phyloP scores from a whole-genome alignment of 2,113 vertebrate species.

The Mustelus asterias region DNA sequence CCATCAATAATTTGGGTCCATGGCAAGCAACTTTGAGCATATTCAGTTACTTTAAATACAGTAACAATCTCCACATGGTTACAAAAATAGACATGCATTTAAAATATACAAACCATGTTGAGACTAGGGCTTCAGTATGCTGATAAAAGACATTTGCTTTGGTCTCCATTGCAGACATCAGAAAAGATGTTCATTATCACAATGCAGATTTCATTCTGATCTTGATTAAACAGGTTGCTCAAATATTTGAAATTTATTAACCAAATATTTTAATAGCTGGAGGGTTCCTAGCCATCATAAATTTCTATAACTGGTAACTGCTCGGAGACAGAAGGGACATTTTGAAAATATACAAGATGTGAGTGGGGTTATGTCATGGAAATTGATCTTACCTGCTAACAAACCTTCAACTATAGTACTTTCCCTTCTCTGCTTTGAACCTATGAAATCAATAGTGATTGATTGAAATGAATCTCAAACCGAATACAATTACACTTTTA shows the following conservation, averaged over 20 bases:
- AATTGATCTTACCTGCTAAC: not conserved
- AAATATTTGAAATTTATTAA: not conserved
- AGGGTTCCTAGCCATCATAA: not conserved
- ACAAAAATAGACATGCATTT: constrained; percentile 29
- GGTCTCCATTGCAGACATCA: constrained; percentile 5
- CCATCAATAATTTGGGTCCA: not conserved
- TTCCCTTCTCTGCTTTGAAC: not conserved
- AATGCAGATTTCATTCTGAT: not conserved
- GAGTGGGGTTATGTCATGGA: not conserved
- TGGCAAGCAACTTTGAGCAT: not conserved
- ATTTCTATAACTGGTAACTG: not conserved
- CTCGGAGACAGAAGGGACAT: not conserved
- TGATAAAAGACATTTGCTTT: not conserved
- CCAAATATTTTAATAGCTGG: constrained; percentile 5
- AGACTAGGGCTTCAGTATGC: not conserved
- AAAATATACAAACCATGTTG: constrained; percentile 30
- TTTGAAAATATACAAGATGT: not conserved
- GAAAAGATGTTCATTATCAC: not conserved
- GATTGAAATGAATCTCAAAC: not conserved
- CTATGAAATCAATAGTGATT: not conserved
- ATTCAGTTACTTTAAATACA: constrained; percentile 12
- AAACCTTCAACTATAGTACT: not conserved
- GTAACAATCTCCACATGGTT: constrained; percentile 5
- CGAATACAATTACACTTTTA: not conserved
- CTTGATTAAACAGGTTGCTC: not conserved